A percentile compares a stretch with the other conserved stretches of the same genome.
Evolutionary conservation across 2,797 vertebrate genomes (phyloP).

Genomic region (Erpetoichthys calabaricus): DNA sequence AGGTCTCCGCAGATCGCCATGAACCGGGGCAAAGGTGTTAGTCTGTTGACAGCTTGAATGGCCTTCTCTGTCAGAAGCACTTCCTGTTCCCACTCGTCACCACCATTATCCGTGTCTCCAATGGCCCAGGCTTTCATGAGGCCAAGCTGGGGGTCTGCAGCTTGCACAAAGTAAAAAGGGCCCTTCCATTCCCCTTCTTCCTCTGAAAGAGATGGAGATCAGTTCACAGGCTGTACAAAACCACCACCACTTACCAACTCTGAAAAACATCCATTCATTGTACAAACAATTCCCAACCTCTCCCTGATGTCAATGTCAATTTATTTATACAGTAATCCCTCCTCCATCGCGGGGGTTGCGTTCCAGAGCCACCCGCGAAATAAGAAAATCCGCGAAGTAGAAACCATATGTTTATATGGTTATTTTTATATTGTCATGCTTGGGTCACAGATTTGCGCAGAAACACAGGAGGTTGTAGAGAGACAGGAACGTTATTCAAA

Average conservation of each 20-base stretch:
- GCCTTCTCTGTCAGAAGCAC: constrained; percentile 67
- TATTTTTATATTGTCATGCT: no score
- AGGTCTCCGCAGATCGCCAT: constrained; percentile 85
- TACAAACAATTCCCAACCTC: no score
- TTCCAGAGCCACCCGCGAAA: no score
- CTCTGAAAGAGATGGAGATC: constrained; percentile 35
- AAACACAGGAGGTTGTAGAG: no score
- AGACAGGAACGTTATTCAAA: no score
- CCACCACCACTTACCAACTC: neutral
- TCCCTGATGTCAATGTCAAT: no score
- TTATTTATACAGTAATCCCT: no score
- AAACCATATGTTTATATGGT: no score
- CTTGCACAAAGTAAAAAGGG: constrained; percentile 86
- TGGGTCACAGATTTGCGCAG: no score
- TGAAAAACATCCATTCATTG: neutral
- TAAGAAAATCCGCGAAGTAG: no score
- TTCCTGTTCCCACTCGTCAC: constrained; percentile 81
- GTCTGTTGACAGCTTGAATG: constrained; percentile 65
- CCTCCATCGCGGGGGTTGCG: no score
- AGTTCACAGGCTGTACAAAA: neutral
- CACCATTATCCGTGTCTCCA: constrained; percentile 57
- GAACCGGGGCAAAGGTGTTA: constrained; percentile 71
- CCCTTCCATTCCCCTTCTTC: constrained; percentile 67
- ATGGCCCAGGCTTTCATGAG: constrained; percentile 84
- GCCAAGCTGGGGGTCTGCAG: constrained; percentile 89